Conservation (phyloP, 2,888 invertebrate species). For the Cepaea hortensis region DNA sequence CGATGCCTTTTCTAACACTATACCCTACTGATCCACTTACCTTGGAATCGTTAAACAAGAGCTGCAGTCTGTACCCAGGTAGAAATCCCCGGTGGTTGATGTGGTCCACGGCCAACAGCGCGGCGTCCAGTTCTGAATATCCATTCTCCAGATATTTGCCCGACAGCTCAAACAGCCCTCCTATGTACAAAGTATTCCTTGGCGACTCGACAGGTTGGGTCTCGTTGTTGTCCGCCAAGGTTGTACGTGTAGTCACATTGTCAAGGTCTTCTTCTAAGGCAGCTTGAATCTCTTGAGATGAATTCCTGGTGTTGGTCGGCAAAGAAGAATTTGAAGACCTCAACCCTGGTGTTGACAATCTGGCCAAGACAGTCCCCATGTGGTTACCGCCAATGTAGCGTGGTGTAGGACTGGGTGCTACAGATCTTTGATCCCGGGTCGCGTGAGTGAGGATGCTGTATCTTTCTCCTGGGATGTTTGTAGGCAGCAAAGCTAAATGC, state of each 20-base stretch:
- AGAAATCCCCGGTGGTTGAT: slow-evolving; percentile 85
- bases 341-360: background rate
- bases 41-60: slow-evolving; percentile 90
- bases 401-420: background rate
- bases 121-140: slow-evolving; percentile 79
- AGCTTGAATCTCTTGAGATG: background rate
- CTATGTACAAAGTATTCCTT: slow-evolving; percentile 57
- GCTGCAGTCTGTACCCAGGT: slow-evolving; percentile 85
- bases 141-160: slow-evolving; percentile 52
- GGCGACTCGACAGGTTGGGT: background rate
- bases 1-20: background rate
- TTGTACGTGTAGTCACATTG: too few species aligned
- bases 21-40: slow-evolving; percentile 78
- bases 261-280: background rate
- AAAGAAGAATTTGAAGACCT: background rate
- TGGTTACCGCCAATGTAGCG: background rate
- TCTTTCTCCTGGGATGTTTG: background rate
- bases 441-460: background rate
- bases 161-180: slow-evolving; percentile 67
- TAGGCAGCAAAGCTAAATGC: background rate
- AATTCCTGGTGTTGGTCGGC: background rate
- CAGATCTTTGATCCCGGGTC: background rate
- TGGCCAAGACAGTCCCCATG: background rate
- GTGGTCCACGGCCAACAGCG: slow-evolving; percentile 86
- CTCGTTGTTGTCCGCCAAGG: background rate